Base-by-base conservation (phyloP, 2,888 invertebrate species). In the Aplocera efformata region DNA sequence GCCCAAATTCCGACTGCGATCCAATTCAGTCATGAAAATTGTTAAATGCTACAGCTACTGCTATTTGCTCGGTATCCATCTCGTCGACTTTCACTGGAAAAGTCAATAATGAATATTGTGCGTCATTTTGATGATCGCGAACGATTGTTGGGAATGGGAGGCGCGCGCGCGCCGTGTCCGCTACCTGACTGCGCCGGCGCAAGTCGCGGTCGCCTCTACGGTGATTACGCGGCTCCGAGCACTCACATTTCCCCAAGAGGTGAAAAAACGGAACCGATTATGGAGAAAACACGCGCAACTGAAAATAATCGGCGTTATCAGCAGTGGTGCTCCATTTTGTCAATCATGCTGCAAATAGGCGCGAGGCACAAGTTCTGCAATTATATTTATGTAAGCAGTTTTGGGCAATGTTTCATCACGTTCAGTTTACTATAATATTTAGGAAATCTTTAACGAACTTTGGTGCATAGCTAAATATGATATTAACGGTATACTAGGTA, bases 241-340 rank as follows among this genome's bases (percentile, higher is more conserved):
- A 64, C 73, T 75, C 63, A 68, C 77, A 77, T 85, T 84, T 82
- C 80, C 77, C 79, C 74, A 53, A 63, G 76, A 75, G 72, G 68
- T 75, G 73, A 79, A 80, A 82, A 83, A 81, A 80, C 79, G 67
- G 72, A 78, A 74, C 74, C 62, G 66, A 66, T 75, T 69, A 68
- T 67, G 63, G 75, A 76, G 81, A 82, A 84, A 82, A 84, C 74
- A 58, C 65, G 63, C 67, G 62, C 68, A 60, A 67, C 76, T 78
- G 76, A 77, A 76, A 76, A 78, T 78, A 72, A 80, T 78, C 61
- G 65, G 65, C 69, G 74, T 68, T 72, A 71, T 63, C 64, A 63
- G 64, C 64, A 72, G 73, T 70, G 49, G 56, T 66, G 52, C 39
- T 53, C 56, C 42, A 56, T 58, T 58, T 60, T 48, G 39, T 50